Evolutionary conservation across 2,888 invertebrate species (phyloP).

Genomic region (Agonopterix heracliana): DNA sequence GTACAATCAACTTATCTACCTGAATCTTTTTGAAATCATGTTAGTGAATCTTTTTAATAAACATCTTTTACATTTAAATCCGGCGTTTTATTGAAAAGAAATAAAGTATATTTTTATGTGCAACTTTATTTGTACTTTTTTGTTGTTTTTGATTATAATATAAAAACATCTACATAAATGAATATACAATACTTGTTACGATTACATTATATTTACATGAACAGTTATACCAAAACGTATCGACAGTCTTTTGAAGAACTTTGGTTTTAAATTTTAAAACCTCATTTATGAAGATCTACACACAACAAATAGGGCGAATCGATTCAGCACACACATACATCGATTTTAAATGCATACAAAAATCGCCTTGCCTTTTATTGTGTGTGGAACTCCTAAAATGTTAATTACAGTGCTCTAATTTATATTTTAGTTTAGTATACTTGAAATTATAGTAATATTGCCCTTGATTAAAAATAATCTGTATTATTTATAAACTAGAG

Average conservation of each 20-base stretch:
- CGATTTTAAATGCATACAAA: no score
- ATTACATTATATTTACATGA: constrained; percentile 1
- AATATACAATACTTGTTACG: neutral
- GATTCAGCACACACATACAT: no score
- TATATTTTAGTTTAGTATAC: no score
- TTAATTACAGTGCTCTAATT: no score
- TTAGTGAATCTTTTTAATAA: constrained; percentile 32
- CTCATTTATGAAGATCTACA: no score
- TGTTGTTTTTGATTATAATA: constrained; percentile 19
- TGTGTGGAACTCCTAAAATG: no score
- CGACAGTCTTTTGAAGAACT: neutral
- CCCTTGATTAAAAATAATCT: no score
- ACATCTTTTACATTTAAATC: constrained; percentile 13
- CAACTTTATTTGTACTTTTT: constrained; percentile 32
- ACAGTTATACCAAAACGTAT: neutral
- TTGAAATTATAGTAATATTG: no score
- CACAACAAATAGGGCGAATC: no score
- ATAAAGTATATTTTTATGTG: constrained; percentile 15
- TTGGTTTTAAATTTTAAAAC: neutral
- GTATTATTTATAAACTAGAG: no score
- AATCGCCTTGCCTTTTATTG: no score
- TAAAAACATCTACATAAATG: constrained; percentile 18
- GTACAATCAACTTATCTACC: constrained; percentile 27
- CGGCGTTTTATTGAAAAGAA: constrained; percentile 2
- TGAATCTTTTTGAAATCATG: constrained; percentile 30